Base-by-base conservation (phyloP, 2,113 vertebrate species). In the Neolamprologus falcicula region DNA sequence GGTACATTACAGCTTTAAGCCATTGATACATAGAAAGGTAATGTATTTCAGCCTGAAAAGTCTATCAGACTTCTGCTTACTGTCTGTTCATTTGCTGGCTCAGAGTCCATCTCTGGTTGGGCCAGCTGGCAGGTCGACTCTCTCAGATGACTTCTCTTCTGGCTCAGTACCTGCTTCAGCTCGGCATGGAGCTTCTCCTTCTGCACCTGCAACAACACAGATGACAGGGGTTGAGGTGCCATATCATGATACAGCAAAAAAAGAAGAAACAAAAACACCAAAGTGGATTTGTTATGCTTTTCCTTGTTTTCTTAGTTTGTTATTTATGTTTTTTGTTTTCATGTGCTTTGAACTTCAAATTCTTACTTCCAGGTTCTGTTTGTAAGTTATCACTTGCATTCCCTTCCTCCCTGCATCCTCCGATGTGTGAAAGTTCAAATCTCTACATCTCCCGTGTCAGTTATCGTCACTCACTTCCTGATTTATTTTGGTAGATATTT, bases 161-260 rank as follows among this genome's bases (percentile, higher is more conserved):
- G 94, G 94, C 97, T 97, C 83, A 98, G 84, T 35, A 97, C 97
- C 92, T 96, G 92, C 92, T 98, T 98, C 91, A 98, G 93, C 92
- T 98, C 97, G 45, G 95, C 97, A 97, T 98, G 97, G 53, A 98
- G 97, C 92, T 97, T 97, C 94, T 97, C 96, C 92, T 97, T 97
- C 94, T 97, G 97, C 80, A 96, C 97, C 97, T 98, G 85, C 9
- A 87, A 82, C 85, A 57, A 21, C 55, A 84, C 45, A 76, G 17
- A 13, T 12, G 16, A 50, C 33, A 57, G 10, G 9, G 2, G 6
- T 14, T 68, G 1, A 86, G 35, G 35, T 37, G 21, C 66, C n/a
- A 71, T 26, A 17, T 68, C 24, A 71, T 26, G 37, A 71, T 54
- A 33, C 33, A 19, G 28, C 6, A 73, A 26, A 40, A 42, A 10